phyloP scores from a whole-genome alignment of 2,888 invertebrate genomes.

The Pseudanteris insignis region DNA sequence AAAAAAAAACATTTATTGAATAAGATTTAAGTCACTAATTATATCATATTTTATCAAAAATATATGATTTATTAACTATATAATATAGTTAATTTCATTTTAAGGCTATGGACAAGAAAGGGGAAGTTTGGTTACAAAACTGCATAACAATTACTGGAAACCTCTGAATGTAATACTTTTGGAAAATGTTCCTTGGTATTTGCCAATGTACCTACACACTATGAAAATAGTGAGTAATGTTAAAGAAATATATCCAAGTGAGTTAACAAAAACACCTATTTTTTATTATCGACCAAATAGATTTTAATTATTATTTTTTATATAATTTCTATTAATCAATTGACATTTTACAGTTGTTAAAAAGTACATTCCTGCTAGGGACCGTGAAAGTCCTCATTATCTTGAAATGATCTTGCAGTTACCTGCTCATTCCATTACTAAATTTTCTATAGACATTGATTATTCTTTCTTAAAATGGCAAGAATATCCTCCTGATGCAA shows the following conservation, averaged over 20 bases:
- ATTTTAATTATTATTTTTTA: neutral
- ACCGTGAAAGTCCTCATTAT: slow-evolving; percentile 85
- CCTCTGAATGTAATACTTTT: slow-evolving; percentile 81
- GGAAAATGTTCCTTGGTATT: slow-evolving; percentile 92
- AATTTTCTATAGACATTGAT: slow-evolving; percentile 89
- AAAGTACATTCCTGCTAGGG: slow-evolving; percentile 79
- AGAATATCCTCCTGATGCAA: slow-evolving; percentile 99
- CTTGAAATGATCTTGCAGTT: slow-evolving; percentile 84
- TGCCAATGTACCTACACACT: slow-evolving; percentile 90
- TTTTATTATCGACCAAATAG: no score
- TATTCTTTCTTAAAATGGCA: slow-evolving; percentile 98
- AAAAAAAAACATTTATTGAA: no score
- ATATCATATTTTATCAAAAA: no score
- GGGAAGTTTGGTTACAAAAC: slow-evolving; percentile 87
- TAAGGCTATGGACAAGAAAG: slow-evolving; percentile 89
- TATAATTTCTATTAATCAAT: no score
- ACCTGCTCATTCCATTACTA: slow-evolving; percentile 82
- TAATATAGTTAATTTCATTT: no score
- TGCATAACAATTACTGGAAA: slow-evolving; percentile 83
- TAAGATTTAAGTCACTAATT: no score
- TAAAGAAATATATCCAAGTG: slow-evolving; percentile 70
- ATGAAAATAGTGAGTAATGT: slow-evolving; percentile 74
- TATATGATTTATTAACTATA: no score
- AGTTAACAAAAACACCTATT: slow-evolving; percentile 31
- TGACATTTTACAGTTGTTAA: slow-evolving; percentile 60